Base-by-base conservation (phyloP, 2,113 vertebrate species). In the Picathartes gymnocephalus region DNA sequence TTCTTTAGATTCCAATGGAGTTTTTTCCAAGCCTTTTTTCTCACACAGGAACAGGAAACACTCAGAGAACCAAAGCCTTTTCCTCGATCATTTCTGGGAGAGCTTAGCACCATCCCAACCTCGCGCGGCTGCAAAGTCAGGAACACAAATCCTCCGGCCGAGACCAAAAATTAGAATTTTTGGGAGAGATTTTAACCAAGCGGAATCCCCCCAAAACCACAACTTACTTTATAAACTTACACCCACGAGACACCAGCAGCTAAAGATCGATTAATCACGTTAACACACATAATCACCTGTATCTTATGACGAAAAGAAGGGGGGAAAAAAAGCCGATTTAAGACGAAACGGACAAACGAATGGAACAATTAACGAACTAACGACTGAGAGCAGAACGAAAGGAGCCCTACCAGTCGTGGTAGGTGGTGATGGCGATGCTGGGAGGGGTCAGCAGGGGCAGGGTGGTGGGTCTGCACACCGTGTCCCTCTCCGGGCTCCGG, bases 381-480 rank as follows among this genome's bases (percentile, higher is more conserved):
- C 10, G 0, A 14, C 7, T 2, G 6, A 28, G 17, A 7, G 11
- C 44, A 28, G 18, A 14, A 28, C 0, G 0, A 6, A 15, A 13
- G 0, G 31, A 10, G 31, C 2, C 48, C 9, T 81, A 99, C 99
- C 99, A 98, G 96, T 99, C 98, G 2, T 98, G 98, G 85, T 98
- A 99, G 13, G 98, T 86, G 21, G 99, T 99, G 95, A 99, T 99
- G 40, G 99, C 98, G 22, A 99, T 99, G 87, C 98, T 99, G 3
- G 99, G 99, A 23, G 98, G 98, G 0, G 98, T 96, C 9, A 90
- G 21, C 92, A 99, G 95, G 48, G 99, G 98, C 66, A 99, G 97
- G 4, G 98, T 99, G 11, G 99, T 99, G 0, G 99, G 99, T 15
- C 98, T 97, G 69, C 98, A 98, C 78, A 98, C 89, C 0, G 96